Conservation (phyloP, 2,888 invertebrate species). For the Nomada goodeniana region DNA sequence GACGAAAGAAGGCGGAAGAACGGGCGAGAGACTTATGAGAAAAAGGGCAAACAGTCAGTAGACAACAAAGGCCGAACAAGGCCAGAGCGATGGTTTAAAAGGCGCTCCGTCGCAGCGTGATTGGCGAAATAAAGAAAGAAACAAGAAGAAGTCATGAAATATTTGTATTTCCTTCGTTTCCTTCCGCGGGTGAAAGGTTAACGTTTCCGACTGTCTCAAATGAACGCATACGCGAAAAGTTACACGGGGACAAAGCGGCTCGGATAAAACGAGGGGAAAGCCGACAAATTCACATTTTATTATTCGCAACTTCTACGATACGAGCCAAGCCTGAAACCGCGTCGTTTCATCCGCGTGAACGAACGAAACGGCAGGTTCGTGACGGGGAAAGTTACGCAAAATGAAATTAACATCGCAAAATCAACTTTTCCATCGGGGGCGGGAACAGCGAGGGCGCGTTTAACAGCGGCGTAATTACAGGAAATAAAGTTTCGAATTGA, state of each 20-base stretch:
- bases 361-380: neutral
- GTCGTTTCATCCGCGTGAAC: neutral
- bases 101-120: neutral
- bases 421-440: slow-evolving; percentile 21
- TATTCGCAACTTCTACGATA: neutral
- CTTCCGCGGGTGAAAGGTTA: too few species aligned
- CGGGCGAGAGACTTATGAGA: slow-evolving; percentile 3
- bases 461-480: slow-evolving; percentile 19
- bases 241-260: too few species aligned
- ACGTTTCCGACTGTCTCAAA: too few species aligned
- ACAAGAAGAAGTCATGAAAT: neutral
- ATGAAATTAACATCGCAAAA: slow-evolving; percentile 22
- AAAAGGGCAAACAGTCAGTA: slow-evolving; percentile 11
- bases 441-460: neutral
- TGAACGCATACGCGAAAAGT: too few species aligned
- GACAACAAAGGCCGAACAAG: slow-evolving; percentile 29
- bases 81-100: neutral
- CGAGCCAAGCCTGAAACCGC: neutral
- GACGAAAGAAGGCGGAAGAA: slow-evolving; percentile 31
- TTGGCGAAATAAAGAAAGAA: neutral
- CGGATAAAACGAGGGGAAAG: too few species aligned
- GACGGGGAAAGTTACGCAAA: neutral
- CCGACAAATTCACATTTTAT: too few species aligned
- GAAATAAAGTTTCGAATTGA: slow-evolving; percentile 38
- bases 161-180: too few species aligned